Percentiles rank a stretch among this genome's conserved stretches.
Conservation (phyloP, 2,797 vertebrate species). For the Choloepus didactylus region DNA sequence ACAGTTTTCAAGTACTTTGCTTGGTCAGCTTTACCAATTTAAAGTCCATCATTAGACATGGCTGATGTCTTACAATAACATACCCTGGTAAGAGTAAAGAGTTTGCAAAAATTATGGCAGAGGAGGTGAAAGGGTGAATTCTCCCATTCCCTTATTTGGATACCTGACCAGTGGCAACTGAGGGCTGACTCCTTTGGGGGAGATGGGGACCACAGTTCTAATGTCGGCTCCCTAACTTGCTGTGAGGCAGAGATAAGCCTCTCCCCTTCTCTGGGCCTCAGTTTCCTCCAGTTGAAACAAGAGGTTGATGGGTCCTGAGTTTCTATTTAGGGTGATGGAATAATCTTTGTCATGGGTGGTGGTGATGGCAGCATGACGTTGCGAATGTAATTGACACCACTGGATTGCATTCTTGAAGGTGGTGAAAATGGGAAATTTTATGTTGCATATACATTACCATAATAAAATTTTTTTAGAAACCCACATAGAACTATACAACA, state of each 20-base stretch:
- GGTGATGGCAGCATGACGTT: no score
- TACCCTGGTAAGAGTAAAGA: conserved; percentile 68
- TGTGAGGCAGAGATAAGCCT: not conserved
- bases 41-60: conserved; percentile 85
- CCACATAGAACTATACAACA: no score
- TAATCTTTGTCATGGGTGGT: no score
- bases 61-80: conserved; percentile 70
- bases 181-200: not conserved
- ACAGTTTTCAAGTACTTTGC: conserved; percentile 84
- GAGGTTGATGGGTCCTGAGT: no score
- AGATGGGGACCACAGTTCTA: not conserved
- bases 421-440: no score
- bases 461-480: no score
- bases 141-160: not conserved
- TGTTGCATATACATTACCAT: no score
- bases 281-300: not conserved
- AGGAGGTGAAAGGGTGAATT: not conserved
- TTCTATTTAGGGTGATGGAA: no score
- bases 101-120: conserved; percentile 67
- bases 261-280: not conserved
- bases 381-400: no score
- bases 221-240: not conserved
- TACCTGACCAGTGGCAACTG: not conserved
- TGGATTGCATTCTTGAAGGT: no score
- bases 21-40: conserved; percentile 85